A percentile compares a stretch with the other conserved stretches of the same genome.
These are phyloP conservation scores for Catocala nupta DNA, from an alignment of 2,888 invertebrate species.

Conservation along the genomic window DNA sequence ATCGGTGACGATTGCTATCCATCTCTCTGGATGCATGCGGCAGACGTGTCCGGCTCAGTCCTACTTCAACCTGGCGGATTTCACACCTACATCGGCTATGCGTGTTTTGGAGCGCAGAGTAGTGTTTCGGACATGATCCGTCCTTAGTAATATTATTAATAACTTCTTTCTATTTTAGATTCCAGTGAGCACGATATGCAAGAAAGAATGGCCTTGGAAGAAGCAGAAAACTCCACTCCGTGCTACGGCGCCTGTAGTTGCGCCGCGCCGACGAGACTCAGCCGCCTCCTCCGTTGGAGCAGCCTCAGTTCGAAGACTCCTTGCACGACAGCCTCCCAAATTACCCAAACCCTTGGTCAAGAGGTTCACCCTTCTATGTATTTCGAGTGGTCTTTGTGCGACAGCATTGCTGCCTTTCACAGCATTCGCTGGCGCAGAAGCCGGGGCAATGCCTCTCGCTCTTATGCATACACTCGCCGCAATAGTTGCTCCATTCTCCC, in stretches of 20 bases:
- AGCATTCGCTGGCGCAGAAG: constrained; percentile 82
- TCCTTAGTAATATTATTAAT: background rate
- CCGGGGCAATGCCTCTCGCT: constrained; percentile 89
- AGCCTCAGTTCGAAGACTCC: constrained; percentile 91
- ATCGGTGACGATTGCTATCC: too few relatives aligned
- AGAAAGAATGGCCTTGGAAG: constrained; percentile 84
- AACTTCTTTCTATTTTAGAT: constrained; percentile 57
- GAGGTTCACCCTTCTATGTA: constrained; percentile 85
- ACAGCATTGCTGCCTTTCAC: constrained; percentile 89
- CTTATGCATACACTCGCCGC: constrained; percentile 89
- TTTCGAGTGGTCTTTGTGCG: constrained; percentile 89
- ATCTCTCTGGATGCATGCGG: too few relatives aligned
- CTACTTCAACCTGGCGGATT: too few relatives aligned
- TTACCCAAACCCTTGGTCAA: constrained; percentile 81
- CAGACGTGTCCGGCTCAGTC: too few relatives aligned
- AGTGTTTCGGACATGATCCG: too few relatives aligned
- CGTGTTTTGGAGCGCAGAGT: too few relatives aligned
- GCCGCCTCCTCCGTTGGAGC: constrained; percentile 92
- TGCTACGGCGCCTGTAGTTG: constrained; percentile 51
- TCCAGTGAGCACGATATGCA: constrained; percentile 78
- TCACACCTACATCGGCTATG: too few relatives aligned
- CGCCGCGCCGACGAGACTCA: constrained; percentile 88
- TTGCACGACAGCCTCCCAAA: constrained; percentile 85
- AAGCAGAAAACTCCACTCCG: constrained; percentile 69
- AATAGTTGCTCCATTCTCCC: constrained; percentile 82